These are phyloP conservation scores for Notospermus geniculatus DNA, from an alignment of 1,140 invertebrate genomes.

Conservation along the genomic window DNA sequence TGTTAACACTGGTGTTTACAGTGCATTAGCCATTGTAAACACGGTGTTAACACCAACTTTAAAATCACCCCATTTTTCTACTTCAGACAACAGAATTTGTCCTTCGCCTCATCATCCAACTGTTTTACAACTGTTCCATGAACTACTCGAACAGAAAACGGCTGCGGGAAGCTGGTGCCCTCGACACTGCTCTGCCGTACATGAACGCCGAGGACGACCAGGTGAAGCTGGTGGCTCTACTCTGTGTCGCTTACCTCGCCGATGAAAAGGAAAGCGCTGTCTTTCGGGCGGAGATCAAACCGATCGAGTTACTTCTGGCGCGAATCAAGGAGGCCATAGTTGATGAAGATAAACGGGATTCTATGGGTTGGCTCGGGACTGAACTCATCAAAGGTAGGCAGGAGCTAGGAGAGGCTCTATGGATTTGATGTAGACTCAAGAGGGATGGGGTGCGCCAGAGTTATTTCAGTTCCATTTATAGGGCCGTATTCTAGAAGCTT, in stretches of 20 bases:
- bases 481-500: too few species aligned
- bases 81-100: too few species aligned
- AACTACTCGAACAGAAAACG: neutral
- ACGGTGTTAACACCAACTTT: too few species aligned
- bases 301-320: neutral
- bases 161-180: neutral
- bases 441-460: too few species aligned
- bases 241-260: conserved; percentile 2
- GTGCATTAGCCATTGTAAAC: too few species aligned
- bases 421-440: too few species aligned
- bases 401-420: too few species aligned
- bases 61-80: too few species aligned
- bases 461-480: too few species aligned
- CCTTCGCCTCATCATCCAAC: too few species aligned
- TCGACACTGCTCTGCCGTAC: neutral
- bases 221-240: neutral
- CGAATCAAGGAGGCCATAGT: neutral
- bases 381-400: conserved; percentile 1
- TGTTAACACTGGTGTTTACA: too few species aligned
- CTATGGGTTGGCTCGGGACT: neutral
- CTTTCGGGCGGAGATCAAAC: neutral
- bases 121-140: conserved; percentile 8
- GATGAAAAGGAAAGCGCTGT: conserved; percentile 2
- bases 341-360: neutral
- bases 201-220: neutral